These are phyloP conservation scores for Sigmodon hispidus DNA, from an alignment of 2,113 vertebrate genomes.

Conservation along the genomic window DNA sequence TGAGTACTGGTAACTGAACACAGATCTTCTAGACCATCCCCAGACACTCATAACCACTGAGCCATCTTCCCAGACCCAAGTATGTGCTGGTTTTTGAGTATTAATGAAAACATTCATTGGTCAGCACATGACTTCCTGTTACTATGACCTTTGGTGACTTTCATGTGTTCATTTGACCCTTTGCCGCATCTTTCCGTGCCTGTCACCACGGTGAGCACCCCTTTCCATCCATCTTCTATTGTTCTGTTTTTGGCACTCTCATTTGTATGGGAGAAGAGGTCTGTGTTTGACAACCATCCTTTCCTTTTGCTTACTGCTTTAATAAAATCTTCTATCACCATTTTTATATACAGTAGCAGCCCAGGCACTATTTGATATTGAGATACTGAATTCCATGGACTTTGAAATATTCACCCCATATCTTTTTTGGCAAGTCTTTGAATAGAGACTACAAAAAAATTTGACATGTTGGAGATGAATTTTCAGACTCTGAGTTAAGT, in stretches of 20 bases:
- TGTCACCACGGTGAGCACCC: not conserved
- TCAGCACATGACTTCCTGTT: not conserved
- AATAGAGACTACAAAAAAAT: slow-evolving; percentile 75
- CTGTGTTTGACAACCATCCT: slow-evolving; percentile 66
- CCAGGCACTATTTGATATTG: slow-evolving; percentile 48
- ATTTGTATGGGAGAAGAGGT: not conserved
- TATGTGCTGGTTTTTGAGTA: not conserved
- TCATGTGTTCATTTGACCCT: not conserved
- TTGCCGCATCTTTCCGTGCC: not conserved
- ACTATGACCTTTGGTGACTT: not conserved
- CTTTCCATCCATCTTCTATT: not conserved
- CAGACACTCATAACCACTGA: not conserved
- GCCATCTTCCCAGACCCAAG: not conserved
- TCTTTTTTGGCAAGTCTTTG: slow-evolving; percentile 74
- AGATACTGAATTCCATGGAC: slow-evolving; percentile 64
- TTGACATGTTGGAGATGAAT: slow-evolving; percentile 79
- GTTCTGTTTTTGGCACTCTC: not conserved
- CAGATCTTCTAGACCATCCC: not conserved
- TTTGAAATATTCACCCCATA: slow-evolving; percentile 70
- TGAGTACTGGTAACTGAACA: no score
- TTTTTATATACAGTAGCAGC: slow-evolving; percentile 66
- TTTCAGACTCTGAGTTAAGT: slow-evolving; percentile 83
- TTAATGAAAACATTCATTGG: not conserved
- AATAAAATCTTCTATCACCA: slow-evolving; percentile 77
- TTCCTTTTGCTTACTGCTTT: slow-evolving; percentile 70